Base-by-base conservation (phyloP, 2,113 vertebrate species). In the Coptodon bakossiorum region DNA sequence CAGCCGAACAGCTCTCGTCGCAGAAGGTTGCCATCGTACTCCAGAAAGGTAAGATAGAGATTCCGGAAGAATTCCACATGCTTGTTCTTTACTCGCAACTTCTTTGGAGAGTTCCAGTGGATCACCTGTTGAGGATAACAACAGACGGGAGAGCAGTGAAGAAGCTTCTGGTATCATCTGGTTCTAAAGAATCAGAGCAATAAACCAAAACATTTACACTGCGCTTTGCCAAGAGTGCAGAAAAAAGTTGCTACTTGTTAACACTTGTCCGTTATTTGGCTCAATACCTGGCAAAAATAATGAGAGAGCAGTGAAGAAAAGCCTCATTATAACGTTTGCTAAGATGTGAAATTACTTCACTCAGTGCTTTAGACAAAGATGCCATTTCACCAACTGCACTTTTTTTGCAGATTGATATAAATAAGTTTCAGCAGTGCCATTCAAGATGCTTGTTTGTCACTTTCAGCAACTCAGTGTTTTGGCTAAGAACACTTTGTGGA, bases 21-120 rank as follows among this genome's bases (percentile, higher is more conserved):
- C 85, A 99, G 95, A 57, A 99, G 96, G 94, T 99, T 99, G 12
- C 98, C 99, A 2, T 99, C 99, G 0, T 99, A 99, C 91, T 99
- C 99, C 95, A 99, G 96, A 85, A 99, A 99, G 34, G 98, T 99
- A 83, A 99, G 97, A 91, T 99, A 99, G 78, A 99, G 98, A 87
- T 99, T 99, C 50, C 99, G 96, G 93, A 99, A 99, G 71, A 99
- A 99, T 95, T 99, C 99, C 61, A 99, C 99, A 0, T 99, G 99
- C 90, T 99, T 99, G 97, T 99, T 99, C 95, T 99, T 99, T 80
- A 99, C 99, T 22, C 98, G 96, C 3, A 99, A 96, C 89, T 99
- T 99, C 96, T 99, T 99, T 2, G 99, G 99, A 12, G 99, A 99
- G 94, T 99, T 99, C 99, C 99, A 99, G 95, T 99, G 99, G 93